Conservation (phyloP, 37 sponge, comb jelly and placozoan species). For the Halisarca cf. caerulea region DNA sequence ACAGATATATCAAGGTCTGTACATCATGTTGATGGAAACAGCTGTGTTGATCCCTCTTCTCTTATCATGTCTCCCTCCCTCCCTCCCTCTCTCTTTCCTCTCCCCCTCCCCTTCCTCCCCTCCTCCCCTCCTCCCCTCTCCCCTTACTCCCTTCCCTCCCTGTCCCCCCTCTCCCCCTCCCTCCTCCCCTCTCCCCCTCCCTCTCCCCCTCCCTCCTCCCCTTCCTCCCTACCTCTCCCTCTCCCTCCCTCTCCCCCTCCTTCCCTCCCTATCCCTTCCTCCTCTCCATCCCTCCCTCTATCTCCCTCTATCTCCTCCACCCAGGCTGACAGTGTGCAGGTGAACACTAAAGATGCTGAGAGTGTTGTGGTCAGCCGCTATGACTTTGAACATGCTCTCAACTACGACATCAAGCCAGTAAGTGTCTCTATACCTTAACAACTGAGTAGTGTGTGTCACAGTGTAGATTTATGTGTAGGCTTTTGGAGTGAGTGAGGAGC, state of each 20-base stretch:
- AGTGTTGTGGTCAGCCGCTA: constrained; percentile 65
- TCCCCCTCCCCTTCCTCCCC: no score
- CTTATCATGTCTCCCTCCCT: no score
- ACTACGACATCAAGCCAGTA: constrained; percentile 88
- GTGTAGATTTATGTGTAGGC: constrained; percentile 36
- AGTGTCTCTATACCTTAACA: background rate
- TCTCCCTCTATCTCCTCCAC: no score
- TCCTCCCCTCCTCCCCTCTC: background rate
- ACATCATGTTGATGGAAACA: background rate
- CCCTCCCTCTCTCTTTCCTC: no score
- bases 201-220: no score
- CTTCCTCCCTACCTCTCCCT: no score
- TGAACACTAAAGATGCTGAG: constrained; percentile 75
- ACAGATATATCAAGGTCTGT: constrained; percentile 76
- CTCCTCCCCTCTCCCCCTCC: no score
- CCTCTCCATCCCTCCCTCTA: no score
- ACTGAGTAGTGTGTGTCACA: background rate
- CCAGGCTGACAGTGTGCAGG: constrained; percentile 69
- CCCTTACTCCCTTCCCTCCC: background rate
- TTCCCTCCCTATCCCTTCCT: no score
- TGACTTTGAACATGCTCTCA: constrained; percentile 90
- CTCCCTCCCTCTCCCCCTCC: no score
- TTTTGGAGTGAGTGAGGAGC: constrained; percentile 84
- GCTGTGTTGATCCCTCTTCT: no score
- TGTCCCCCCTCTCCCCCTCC: no score